Evolutionary conservation across 2,113 vertebrate species (phyloP), one percentile per base, ranked within the genome.

Genomic region (Trogon melanurus): DNA sequence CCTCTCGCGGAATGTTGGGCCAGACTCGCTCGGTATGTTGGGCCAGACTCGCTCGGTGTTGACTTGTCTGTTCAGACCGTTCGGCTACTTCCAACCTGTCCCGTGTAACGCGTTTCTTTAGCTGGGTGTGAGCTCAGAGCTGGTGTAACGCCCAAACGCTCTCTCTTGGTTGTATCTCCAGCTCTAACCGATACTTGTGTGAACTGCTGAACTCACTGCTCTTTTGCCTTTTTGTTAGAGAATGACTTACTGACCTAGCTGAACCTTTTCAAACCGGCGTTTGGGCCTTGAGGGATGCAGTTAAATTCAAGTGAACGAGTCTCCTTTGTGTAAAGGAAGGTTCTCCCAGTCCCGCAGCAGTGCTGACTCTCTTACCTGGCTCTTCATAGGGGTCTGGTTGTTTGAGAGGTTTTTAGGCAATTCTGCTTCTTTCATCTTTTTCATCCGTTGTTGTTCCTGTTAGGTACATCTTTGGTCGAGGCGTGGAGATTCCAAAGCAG

Each of bases 71-170:
- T 65, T 23, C 19, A 36, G 51, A 27, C 20, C 16, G 1, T n/a
- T 51, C 48, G n/a, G 8, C 47, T 47, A 0, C 13, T 14, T 67
- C 34, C 85, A 93, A 0, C 19, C 47, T 47, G 15, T 30, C n/a
- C 21, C 6, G 1, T 51, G 27, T 5, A 4, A 15, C 2, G 0
- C 2, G 2, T 34, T 25, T 27, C 10, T 22, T 15, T 45, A 58
- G 47, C n/a, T 36, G 6, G 20, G 20, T 8, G 2, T 30, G 27
- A 75, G 62, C 82, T 51, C 48, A 7, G 3, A 25, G 61, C 60
- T 19, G 0, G 27, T 0, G 14, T 7, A 26, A 48, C 65, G 70
- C 57, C 56, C 67, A 5, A 1, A 16, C 13, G 4, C 57, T 38
- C n/a, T 0, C 0, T 29, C 48, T 20, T 3, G 2, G 26, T 5